Conservation (phyloP, 2,888 invertebrate species). For the Xylophagus ater region DNA sequence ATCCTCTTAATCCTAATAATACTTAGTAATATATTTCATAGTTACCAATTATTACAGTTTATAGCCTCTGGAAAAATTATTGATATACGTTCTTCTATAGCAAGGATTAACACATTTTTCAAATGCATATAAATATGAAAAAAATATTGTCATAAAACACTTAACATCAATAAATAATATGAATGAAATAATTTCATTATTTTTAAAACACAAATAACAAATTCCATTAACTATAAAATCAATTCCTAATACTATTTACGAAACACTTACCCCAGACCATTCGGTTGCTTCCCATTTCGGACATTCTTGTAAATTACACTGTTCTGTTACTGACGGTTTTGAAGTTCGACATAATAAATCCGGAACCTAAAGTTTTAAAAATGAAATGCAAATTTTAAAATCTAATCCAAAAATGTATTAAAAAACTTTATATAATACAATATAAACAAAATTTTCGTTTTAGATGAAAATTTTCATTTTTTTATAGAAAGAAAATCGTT, state of each 20-base stretch:
- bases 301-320: slow-evolving; percentile 76
- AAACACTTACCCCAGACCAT: slow-evolving; percentile 78
- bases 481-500: too few relatives aligned
- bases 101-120: too few relatives aligned
- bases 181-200: slow-evolving; percentile 8
- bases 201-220: slow-evolving; percentile 12
- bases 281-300: slow-evolving; percentile 80
- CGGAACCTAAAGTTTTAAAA: slow-evolving; percentile 46
- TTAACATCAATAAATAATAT: background rate
- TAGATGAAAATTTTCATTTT: too few relatives aligned
- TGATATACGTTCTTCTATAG: too few relatives aligned
- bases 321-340: slow-evolving; percentile 68
- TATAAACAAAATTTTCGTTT: too few relatives aligned
- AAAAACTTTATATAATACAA: too few relatives aligned
- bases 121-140: background rate
- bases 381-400: too few relatives aligned
- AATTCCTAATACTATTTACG: slow-evolving; percentile 7
- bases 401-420: too few relatives aligned
- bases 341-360: slow-evolving; percentile 69
- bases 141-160: background rate
- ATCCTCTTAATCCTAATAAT: too few relatives aligned
- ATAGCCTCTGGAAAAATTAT: too few relatives aligned
- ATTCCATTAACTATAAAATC: slow-evolving; percentile 3
- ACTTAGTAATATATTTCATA: too few relatives aligned
- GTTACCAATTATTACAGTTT: too few relatives aligned